phyloP scores from a whole-genome alignment of 2,888 invertebrate genomes.

The Tetropium fuscum region DNA sequence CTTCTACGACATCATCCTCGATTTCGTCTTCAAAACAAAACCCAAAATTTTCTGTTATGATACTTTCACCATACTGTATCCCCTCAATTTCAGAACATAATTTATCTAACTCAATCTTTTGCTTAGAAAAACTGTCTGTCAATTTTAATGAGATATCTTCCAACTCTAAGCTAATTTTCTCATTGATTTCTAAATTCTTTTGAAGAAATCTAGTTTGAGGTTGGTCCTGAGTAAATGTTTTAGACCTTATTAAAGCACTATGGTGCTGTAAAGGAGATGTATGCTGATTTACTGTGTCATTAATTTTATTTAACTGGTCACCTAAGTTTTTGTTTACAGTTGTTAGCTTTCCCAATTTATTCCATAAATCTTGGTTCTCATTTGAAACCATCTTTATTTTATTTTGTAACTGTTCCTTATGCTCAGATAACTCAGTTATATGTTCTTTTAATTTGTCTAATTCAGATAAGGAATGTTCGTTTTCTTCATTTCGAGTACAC shows the following conservation, averaged over 20 bases:
- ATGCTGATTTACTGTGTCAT: constrained; percentile 67
- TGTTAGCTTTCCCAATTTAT: constrained; percentile 74
- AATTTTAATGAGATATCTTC: constrained; percentile 83
- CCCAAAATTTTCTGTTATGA: constrained; percentile 73
- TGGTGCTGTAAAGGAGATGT: constrained; percentile 52
- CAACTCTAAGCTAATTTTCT: constrained; percentile 74
- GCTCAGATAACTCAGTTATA: constrained; percentile 77
- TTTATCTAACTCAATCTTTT: constrained; percentile 76
- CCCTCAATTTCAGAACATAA: constrained; percentile 78
- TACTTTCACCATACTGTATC: constrained; percentile 70
- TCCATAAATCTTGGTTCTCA: constrained; percentile 86
- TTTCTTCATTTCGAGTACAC: constrained; percentile 51
- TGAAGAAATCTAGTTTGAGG: constrained; percentile 70
- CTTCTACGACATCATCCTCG: constrained; percentile 72
- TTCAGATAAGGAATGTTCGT: constrained; percentile 48
- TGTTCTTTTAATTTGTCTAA: constrained; percentile 46
- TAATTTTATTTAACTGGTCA: constrained; percentile 68
- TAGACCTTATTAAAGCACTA: constrained; percentile 62
- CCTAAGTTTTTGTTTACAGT: constrained; percentile 71
- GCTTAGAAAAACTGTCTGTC: constrained; percentile 76
- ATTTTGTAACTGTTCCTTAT: constrained; percentile 81
- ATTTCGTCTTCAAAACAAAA: constrained; percentile 74
- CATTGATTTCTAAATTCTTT: constrained; percentile 65
- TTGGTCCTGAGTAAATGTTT: constrained; percentile 78
- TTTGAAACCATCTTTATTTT: constrained; percentile 85